phyloP scores from a whole-genome alignment of 2,797 vertebrate species.

The Tenualosa ilisha region DNA sequence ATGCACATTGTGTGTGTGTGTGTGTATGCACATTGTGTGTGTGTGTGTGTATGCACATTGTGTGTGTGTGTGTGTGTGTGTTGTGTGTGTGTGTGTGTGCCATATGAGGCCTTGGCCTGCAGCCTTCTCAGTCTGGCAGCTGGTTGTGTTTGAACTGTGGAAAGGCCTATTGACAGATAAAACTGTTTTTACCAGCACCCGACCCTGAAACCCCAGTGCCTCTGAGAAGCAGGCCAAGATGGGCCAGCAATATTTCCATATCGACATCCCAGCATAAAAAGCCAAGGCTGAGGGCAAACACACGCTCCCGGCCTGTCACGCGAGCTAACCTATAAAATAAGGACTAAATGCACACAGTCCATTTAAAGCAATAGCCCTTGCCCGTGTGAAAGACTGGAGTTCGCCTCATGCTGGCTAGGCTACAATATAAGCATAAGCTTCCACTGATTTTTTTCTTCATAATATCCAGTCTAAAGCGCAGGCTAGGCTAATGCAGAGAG shows the following conservation, averaged over 20 bases:
- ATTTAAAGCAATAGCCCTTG: neutral
- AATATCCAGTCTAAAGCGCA: neutral
- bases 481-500: neutral
- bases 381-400: neutral
- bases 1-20: neutral
- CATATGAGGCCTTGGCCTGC: slow-evolving; percentile 29
- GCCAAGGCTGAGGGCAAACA: slow-evolving; percentile 5
- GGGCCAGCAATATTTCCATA: neutral
- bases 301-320: neutral
- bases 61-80: slow-evolving; percentile 1
- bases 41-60: neutral
- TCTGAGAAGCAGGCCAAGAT: neutral
- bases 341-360: neutral
- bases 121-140: neutral
- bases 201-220: neutral
- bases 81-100: slow-evolving; percentile 9
- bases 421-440: neutral
- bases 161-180: neutral
- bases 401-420: neutral
- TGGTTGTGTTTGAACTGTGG: slow-evolving; percentile 27
- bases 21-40: neutral
- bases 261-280: neutral
- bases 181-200: slow-evolving; percentile 25
- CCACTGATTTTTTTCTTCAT: neutral
- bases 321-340: neutral